A percentile compares a stretch with the other conserved stretches of the same genome.
Conservation (phyloP, 1,140 invertebrate genomes). For the Tetragnatha versicolor region DNA sequence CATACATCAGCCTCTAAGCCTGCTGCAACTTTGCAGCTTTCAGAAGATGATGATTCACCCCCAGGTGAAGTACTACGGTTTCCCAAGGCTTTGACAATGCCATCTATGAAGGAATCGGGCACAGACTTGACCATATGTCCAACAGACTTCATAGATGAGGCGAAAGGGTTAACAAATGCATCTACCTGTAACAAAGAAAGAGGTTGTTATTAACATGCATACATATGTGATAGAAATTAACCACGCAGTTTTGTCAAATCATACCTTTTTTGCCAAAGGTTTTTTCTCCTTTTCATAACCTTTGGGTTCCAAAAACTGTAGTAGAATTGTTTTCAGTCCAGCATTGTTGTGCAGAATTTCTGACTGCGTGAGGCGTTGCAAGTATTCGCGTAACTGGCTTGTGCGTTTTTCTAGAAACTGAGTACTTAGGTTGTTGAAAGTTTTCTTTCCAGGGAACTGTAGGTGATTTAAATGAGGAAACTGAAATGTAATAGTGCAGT, state of each 20-base stretch:
- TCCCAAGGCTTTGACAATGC: conserved; percentile 58
- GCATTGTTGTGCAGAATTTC: conserved; percentile 71
- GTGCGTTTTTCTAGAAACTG: conserved; percentile 86
- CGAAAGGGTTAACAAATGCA: conserved; percentile 77
- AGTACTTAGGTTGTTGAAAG: conserved; percentile 90
- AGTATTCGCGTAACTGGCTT: conserved; percentile 83
- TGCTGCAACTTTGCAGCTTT: conserved; percentile 62
- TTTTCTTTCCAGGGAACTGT: conserved; percentile 89
- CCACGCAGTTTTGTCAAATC: not conserved
- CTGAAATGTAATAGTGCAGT: conserved; percentile 65
- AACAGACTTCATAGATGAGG: conserved; percentile 80
- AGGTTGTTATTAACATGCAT: not conserved
- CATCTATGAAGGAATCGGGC: conserved; percentile 82
- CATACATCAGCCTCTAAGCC: conserved; percentile 57
- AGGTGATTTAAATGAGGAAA: conserved; percentile 81
- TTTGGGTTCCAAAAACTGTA: conserved; percentile 80
- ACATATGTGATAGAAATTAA: not conserved
- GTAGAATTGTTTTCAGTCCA: conserved; percentile 74
- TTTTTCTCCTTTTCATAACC: conserved; percentile 73
- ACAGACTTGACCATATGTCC: conserved; percentile 77
- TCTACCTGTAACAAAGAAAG: conserved; percentile 59
- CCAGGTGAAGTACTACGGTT: conserved; percentile 32
- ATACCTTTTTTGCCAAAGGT: conserved; percentile 61
- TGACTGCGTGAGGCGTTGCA: conserved; percentile 75
- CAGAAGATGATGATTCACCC: conserved; percentile 26